phyloP scores from a whole-genome alignment of 2,797 vertebrate species.

The Danionella dracula region DNA sequence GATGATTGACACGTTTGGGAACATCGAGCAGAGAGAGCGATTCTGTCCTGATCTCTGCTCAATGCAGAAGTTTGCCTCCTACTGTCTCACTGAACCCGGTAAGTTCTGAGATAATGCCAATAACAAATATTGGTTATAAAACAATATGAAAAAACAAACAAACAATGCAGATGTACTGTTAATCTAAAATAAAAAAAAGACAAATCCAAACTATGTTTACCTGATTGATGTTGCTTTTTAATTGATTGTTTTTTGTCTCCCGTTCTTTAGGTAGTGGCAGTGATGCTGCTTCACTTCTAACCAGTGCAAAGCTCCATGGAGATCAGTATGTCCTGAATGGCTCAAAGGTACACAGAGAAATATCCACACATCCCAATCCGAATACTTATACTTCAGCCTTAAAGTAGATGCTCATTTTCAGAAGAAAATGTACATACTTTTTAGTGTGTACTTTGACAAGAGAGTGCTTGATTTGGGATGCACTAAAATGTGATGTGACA shows the following conservation, averaged over 20 bases:
- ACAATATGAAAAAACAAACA: neutral
- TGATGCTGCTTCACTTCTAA: slow-evolving; percentile 89
- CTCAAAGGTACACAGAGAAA: slow-evolving; percentile 79
- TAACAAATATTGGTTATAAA: neutral
- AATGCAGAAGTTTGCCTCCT: slow-evolving; percentile 93
- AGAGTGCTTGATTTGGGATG: too few species aligned
- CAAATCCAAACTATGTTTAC: too few species aligned
- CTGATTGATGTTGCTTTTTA: too few species aligned
- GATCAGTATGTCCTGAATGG: slow-evolving; percentile 88
- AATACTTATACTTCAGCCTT: too few species aligned
- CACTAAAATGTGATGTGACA: too few species aligned
- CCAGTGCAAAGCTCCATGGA: slow-evolving; percentile 77
- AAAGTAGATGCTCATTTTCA: too few species aligned
- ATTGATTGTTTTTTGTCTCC: neutral
- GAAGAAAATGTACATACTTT: too few species aligned
- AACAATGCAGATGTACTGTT: neutral
- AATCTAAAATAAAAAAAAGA: too few species aligned
- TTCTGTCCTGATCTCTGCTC: slow-evolving; percentile 86
- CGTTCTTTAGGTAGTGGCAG: slow-evolving; percentile 82
- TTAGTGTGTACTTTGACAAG: too few species aligned
- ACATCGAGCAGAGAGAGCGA: slow-evolving; percentile 74
- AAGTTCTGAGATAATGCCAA: slow-evolving; percentile 38
- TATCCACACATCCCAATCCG: too few species aligned
- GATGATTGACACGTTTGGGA: slow-evolving; percentile 95
- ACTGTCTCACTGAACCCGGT: slow-evolving; percentile 98